Percentiles rank a stretch among this genome's conserved stretches.
phyloP scores from a whole-genome alignment of 37 sponge, comb jelly and placozoan genomes.

The Bolinopsis microptera region DNA sequence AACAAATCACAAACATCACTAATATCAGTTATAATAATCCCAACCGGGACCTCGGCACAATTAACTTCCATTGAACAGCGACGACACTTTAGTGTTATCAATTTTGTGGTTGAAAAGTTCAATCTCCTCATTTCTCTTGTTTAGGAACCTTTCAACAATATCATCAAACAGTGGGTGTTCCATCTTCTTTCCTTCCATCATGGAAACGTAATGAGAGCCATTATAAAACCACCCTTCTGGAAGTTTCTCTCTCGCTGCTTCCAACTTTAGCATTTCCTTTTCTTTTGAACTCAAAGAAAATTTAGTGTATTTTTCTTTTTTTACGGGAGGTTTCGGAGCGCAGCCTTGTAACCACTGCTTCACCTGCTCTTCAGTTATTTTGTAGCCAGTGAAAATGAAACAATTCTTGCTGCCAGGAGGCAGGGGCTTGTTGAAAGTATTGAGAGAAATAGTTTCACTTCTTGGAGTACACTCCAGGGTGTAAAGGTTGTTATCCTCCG shows the following conservation, averaged over 20 bases:
- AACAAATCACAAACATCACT: background rate
- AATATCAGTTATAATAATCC: too few relatives aligned
- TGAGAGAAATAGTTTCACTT: slow-evolving; percentile 53
- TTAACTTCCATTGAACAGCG: slow-evolving; percentile 41
- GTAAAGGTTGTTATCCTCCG: slow-evolving; percentile 17
- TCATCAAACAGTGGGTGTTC: slow-evolving; percentile 16
- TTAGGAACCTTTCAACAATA: background rate
- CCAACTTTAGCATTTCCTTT: slow-evolving; percentile 10
- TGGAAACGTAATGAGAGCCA: slow-evolving; percentile 37
- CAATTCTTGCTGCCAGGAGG: slow-evolving; percentile 39
- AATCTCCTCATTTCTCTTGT: background rate
- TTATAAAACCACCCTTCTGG: slow-evolving; percentile 62
- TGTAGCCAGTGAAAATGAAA: slow-evolving; percentile 36
- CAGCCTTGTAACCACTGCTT: slow-evolving; percentile 52
- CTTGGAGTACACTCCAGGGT: slow-evolving; percentile 21
- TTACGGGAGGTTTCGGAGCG: slow-evolving; percentile 5
- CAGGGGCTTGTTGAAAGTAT: slow-evolving; percentile 32
- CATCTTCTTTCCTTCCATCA: slow-evolving; percentile 41
- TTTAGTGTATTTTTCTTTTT: background rate
- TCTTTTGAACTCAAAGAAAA: background rate
- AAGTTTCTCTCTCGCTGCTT: background rate
- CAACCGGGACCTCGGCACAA: too few relatives aligned
- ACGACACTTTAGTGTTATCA: background rate
- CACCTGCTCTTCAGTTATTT: slow-evolving; percentile 56
- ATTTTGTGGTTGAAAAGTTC: slow-evolving; percentile 8